Conservation (phyloP, 2,888 invertebrate species). For the Drosophila acutilabella region DNA sequence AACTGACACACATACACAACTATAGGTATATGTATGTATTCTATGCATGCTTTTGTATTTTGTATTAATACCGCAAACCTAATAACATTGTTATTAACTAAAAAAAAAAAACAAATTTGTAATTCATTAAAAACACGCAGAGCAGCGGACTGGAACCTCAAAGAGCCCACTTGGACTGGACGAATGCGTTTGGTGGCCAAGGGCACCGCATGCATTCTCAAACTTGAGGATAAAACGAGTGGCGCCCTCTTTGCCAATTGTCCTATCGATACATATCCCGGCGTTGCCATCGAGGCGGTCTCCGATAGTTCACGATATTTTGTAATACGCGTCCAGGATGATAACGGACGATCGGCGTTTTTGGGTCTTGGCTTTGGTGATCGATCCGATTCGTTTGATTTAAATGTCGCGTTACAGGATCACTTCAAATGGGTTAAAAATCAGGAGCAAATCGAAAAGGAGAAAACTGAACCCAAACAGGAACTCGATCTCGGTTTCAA, state of each 20-base stretch:
- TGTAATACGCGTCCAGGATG: slow-evolving; percentile 97
- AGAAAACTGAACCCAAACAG: slow-evolving; percentile 90
- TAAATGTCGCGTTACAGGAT: slow-evolving; percentile 99
- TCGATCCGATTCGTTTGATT: slow-evolving; percentile 98
- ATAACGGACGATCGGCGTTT: slow-evolving; percentile 95
- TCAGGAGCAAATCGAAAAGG: slow-evolving; percentile 92
- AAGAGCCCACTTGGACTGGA: slow-evolving; percentile 99
- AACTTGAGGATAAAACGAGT: slow-evolving; percentile 96
- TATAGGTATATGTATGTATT: neutral
- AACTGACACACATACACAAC: neutral
- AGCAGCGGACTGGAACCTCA: slow-evolving; percentile 99
- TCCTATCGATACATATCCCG: slow-evolving; percentile 98
- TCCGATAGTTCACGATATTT: slow-evolving; percentile 99
- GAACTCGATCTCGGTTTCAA: slow-evolving; percentile 98
- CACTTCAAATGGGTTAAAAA: slow-evolving; percentile 98
- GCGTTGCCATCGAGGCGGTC: slow-evolving; percentile 97
- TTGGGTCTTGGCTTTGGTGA: slow-evolving; percentile 99
- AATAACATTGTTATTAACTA: slow-evolving; percentile 22
- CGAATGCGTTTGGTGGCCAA: slow-evolving; percentile 96
- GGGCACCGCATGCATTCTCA: slow-evolving; percentile 94
- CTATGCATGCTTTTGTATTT: neutral
- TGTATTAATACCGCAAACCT: neutral
- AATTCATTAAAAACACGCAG: slow-evolving; percentile 86
- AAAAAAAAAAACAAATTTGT: slow-evolving; percentile 2
- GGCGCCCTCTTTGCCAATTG: slow-evolving; percentile 98